These are phyloP conservation scores for Coecobrya sp. DNA, from an alignment of 2,888 invertebrate genomes.

Conservation along the genomic window DNA sequence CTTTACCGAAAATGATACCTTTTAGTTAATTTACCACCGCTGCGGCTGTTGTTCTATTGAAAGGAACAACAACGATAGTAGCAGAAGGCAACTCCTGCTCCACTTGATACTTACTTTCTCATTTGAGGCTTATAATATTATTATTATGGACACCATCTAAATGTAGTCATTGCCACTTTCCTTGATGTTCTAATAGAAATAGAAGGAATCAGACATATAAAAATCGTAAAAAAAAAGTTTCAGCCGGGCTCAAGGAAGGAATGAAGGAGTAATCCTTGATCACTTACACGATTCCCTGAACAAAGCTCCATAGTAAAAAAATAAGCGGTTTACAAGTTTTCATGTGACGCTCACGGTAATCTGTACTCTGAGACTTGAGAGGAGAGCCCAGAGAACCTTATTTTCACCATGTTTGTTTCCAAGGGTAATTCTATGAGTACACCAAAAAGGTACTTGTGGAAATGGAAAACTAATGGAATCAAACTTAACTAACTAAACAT, in stretches of 20 bases:
- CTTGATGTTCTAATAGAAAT: slow-evolving; percentile 5
- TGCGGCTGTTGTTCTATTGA: neutral
- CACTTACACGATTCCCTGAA: slow-evolving; percentile 34
- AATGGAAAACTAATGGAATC: slow-evolving; percentile 23
- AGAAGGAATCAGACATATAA: slow-evolving; percentile 4
- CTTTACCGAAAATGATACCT: slow-evolving; percentile 43
- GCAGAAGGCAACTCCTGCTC: neutral
- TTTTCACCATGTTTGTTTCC: neutral
- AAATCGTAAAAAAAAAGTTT: slow-evolving; percentile 36
- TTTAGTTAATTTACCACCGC: neutral
- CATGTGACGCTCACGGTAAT: neutral
- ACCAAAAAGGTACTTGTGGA: slow-evolving; percentile 29
- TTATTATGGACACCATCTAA: slow-evolving; percentile 20
- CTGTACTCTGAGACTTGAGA: slow-evolving; percentile 31
- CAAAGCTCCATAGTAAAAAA: slow-evolving; percentile 23
- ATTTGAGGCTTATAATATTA: slow-evolving; percentile 37
- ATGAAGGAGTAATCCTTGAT: slow-evolving; percentile 38
- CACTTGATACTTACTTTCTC: slow-evolving; percentile 50
- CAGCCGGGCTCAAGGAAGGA: slow-evolving; percentile 36
- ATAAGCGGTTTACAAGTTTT: slow-evolving; percentile 35
- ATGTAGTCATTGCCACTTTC: slow-evolving; percentile 36
- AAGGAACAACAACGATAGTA: neutral
- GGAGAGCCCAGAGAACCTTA: neutral
- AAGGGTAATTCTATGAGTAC: neutral
- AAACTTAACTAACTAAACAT: slow-evolving; percentile 39